phyloP scores from a whole-genome alignment of 2,888 invertebrate genomes.

The Neuroscelio doddi region DNA sequence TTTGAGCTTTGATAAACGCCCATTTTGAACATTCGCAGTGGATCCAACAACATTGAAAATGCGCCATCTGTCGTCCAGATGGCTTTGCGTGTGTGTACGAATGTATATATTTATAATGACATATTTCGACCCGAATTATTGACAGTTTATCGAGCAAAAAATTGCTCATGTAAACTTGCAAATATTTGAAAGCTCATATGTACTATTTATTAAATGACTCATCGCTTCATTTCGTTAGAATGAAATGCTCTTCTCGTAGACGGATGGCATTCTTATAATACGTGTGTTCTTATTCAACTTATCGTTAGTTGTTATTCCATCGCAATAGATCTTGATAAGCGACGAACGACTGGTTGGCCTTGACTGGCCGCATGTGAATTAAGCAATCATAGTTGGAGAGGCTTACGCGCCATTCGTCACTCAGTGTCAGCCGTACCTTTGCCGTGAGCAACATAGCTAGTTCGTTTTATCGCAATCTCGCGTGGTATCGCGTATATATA shows the following conservation, averaged over 20 bases:
- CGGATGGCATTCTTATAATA: conserved; percentile 14
- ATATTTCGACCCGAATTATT: conserved; percentile 33
- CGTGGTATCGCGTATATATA: conserved; percentile 43
- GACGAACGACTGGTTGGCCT: conserved; percentile 55
- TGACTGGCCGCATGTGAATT: conserved; percentile 62
- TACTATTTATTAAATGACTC: no score
- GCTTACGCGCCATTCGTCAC: conserved; percentile 61
- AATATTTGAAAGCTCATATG: no score
- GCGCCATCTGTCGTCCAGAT: conserved; percentile 38
- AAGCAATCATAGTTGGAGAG: conserved; percentile 62
- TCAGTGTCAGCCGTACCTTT: conserved; percentile 59
- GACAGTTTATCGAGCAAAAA: conserved; percentile 37
- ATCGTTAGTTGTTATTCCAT: conserved; percentile 61
- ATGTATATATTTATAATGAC: conserved; percentile 23
- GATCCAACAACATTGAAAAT: conserved; percentile 22
- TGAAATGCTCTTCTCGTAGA: conserved; percentile 28
- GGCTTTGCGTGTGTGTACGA: conserved; percentile 5
- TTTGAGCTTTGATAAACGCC: conserved; percentile 9
- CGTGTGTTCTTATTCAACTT: conserved; percentile 46
- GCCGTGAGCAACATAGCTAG: conserved; percentile 55
- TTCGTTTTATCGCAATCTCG: conserved; percentile 55
- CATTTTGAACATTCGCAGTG: conserved; percentile 17
- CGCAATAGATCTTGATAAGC: conserved; percentile 64
- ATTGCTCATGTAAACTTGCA: no score
- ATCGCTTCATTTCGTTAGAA: neutral